Evolutionary conservation across 2,797 vertebrate genomes (phyloP).

Genomic region (Taeniopygia guttata): DNA sequence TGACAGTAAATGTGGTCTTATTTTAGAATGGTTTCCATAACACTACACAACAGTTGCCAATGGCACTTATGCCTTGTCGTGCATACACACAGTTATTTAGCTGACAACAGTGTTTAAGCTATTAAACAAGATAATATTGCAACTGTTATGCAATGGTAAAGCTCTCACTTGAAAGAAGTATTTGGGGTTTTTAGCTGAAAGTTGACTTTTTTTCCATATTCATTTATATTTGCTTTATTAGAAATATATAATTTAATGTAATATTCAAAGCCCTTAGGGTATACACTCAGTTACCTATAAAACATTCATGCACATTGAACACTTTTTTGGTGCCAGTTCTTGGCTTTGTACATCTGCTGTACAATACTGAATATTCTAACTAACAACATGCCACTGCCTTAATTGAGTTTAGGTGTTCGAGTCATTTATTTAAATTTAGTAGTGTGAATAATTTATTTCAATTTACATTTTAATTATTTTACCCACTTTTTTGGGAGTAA

Average conservation of each 20-base stretch:
- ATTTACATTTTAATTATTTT: constrained; percentile 73
- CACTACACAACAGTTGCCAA: constrained; percentile 38
- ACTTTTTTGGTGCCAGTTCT: constrained; percentile 17
- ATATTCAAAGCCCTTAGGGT: constrained; percentile 48
- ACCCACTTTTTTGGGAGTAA: constrained; percentile 60
- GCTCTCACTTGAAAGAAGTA: not conserved
- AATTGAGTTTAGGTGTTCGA: constrained; percentile 26
- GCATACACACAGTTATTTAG: constrained; percentile 1
- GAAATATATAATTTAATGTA: constrained; percentile 67
- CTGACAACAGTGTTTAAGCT: constrained; percentile 50
- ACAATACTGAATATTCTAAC: constrained; percentile 35
- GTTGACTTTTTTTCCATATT: constrained; percentile 39
- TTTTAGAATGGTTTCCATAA: constrained; percentile 65
- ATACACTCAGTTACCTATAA: constrained; percentile 51
- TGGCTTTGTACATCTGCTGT: constrained; percentile 39
- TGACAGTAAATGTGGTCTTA: constrained; percentile 46
- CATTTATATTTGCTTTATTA: constrained; percentile 67
- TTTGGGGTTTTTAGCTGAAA: constrained; percentile 33
- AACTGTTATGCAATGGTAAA: not conserved
- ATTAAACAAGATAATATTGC: constrained; percentile 24
- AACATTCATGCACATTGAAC: constrained; percentile 51
- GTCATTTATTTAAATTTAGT: constrained; percentile 35
- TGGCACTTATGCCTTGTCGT: not conserved
- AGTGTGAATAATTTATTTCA: constrained; percentile 51
- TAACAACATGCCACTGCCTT: constrained; percentile 29